Base-by-base conservation (phyloP, 2,797 vertebrate genomes). In the Miichthys miiuy region DNA sequence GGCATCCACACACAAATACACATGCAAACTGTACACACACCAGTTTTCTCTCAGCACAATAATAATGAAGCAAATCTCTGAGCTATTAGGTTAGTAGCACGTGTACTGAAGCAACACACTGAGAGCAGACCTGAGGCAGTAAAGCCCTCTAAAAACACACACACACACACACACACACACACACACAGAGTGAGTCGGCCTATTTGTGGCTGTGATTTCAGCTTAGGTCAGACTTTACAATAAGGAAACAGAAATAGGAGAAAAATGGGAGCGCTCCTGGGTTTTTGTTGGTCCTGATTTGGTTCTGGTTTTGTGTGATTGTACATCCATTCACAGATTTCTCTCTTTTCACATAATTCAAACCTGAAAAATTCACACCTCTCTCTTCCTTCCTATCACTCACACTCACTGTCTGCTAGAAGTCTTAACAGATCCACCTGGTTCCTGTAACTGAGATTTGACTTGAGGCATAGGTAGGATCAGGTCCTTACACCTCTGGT, bases 51-150 rank as follows among this genome's bases (percentile, higher is more conserved):
- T 38, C 34, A 38, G 34, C 34, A 38, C 34, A 38, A 38, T 9
- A 41, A 71, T 86, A 81, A 87, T 44, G 58, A 83, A 72, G 61
- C 20, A 72, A 66, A 80, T 64, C 30, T 84, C 60, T 8, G 17
- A 61, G 76, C 63, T 68, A 70, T 80, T 80, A 71, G 60, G 75
- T 80, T 60, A 78, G 71, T 66, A 68, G 72, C 51, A 63, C 57
- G 80, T 84, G 75, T 55, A 64, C 47, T 7, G 13, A 77, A 67
- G 71, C 61, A 83, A 77, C 72, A 42, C 63, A 83, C 51, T 68
- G 34, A 65, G 71, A 83, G 52, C 62, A 46, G 21, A 86, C 84
- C 68, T 67, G 61, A 74, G 75, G 85, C 65, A 55, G 72, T 25
- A 38, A 38, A 58, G 34, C 48, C 66, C n/a, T 27, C 18, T 6